These are phyloP conservation scores for Euura lappo DNA, from an alignment of 1,140 invertebrate species.

Conservation along the genomic window DNA sequence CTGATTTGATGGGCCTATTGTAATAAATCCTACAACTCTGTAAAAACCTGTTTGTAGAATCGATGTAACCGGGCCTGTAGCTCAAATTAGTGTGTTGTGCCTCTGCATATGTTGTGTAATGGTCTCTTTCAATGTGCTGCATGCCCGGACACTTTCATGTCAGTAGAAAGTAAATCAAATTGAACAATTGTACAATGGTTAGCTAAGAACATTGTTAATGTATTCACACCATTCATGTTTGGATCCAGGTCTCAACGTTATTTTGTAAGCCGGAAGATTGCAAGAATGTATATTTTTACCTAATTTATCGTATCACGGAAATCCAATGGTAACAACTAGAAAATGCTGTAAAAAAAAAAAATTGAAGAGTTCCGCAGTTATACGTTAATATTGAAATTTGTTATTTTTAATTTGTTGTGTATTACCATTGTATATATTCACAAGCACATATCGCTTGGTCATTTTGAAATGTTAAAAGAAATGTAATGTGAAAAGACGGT, in stretches of 20 bases:
- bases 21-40: constrained; percentile 26
- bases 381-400: background rate
- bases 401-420: constrained; percentile 7
- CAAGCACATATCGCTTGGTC: background rate
- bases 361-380: background rate
- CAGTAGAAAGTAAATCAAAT: constrained; percentile 29
- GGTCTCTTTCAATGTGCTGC: constrained; percentile 36
- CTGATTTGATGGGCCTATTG: constrained; percentile 30
- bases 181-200: constrained; percentile 31
- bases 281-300: background rate
- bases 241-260: constrained; percentile 1
- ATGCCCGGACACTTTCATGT: constrained; percentile 51
- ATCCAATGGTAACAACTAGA: background rate
- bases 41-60: constrained; percentile 43
- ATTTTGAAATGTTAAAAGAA: background rate
- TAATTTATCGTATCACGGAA: background rate
- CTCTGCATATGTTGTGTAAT: background rate
- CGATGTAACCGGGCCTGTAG: constrained; percentile 54
- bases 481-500: background rate
- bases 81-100: constrained; percentile 21
- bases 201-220: constrained; percentile 50
- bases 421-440: background rate
- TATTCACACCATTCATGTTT: constrained; percentile 13
- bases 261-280: background rate
- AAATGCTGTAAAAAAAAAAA: background rate